A percentile compares a stretch with the other conserved stretches of the same genome.
Conservation (phyloP, 2,113 vertebrate genomes). For the Rissa tridactyla region DNA sequence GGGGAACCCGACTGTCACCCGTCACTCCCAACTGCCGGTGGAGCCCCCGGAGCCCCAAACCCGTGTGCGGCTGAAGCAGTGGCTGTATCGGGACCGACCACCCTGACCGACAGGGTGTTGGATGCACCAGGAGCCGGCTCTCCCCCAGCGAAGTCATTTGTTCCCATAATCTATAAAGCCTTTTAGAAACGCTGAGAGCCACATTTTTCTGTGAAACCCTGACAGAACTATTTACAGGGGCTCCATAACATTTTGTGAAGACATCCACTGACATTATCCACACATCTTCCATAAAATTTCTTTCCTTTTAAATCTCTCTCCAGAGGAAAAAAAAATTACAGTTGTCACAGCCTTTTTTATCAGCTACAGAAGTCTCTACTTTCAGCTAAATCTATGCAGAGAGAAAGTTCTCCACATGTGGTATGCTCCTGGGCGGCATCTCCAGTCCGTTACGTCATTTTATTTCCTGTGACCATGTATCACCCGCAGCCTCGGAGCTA, state of each 20-base stretch:
- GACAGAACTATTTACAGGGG: background rate
- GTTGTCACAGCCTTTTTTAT: background rate
- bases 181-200: background rate
- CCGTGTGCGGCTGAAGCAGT: accelerated
- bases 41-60: background rate
- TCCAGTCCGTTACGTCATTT: background rate
- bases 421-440: accelerated
- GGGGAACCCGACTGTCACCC: background rate
- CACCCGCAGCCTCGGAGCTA: background rate
- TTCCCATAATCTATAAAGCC: background rate
- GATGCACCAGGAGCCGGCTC: background rate
- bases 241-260: background rate
- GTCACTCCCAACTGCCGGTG: accelerated
- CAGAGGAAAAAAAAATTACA: background rate
- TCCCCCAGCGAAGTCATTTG: background rate
- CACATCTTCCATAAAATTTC: background rate
- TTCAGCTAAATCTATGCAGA: background rate
- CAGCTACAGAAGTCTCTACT: background rate
- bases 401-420: background rate
- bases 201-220: background rate
- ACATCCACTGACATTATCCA: background rate
- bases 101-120: background rate
- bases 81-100: background rate
- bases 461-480: background rate
- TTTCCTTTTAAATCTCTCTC: background rate